These are phyloP conservation scores for Acronicta aceris DNA, from an alignment of 2,888 invertebrate genomes.

Conservation along the genomic window DNA sequence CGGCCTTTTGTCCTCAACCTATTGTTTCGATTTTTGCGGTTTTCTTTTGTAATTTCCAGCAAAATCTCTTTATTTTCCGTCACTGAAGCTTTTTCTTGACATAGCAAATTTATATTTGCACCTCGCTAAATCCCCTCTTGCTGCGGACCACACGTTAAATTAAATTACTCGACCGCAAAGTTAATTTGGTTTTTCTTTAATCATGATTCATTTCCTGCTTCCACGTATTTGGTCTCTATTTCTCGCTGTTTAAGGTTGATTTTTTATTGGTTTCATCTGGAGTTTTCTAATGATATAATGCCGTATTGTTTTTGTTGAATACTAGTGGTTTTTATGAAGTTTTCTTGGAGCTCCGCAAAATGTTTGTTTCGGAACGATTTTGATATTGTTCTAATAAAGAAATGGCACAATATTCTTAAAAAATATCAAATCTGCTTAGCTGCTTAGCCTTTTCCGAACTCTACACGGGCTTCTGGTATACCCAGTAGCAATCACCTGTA, in stretches of 20 bases:
- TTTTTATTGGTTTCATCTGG: slow-evolving; percentile 36
- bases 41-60: slow-evolving; percentile 73
- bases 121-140: slow-evolving; percentile 5
- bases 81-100: slow-evolving; percentile 65
- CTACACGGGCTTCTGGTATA: no score
- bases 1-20: slow-evolving; percentile 67
- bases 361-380: slow-evolving; percentile 46
- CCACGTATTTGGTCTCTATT: slow-evolving; percentile 51
- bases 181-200: slow-evolving; percentile 57
- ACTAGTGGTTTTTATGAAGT: slow-evolving; percentile 62
- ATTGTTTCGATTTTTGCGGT: slow-evolving; percentile 77
- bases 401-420: slow-evolving; percentile 6
- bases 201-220: slow-evolving; percentile 59
- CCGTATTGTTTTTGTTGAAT: slow-evolving; percentile 65
- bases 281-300: slow-evolving; percentile 61
- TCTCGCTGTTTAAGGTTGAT: slow-evolving; percentile 34
- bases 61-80: slow-evolving; percentile 73
- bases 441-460: no score
- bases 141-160: slow-evolving; percentile 40
- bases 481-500: no score
- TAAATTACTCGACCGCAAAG: slow-evolving; percentile 43
- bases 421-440: background rate
- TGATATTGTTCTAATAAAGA: slow-evolving; percentile 30
- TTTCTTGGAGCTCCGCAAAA: slow-evolving; percentile 44
- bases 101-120: slow-evolving; percentile 57